Conservation (phyloP, 2,797 vertebrate species). For the Serranus cabrilla region DNA sequence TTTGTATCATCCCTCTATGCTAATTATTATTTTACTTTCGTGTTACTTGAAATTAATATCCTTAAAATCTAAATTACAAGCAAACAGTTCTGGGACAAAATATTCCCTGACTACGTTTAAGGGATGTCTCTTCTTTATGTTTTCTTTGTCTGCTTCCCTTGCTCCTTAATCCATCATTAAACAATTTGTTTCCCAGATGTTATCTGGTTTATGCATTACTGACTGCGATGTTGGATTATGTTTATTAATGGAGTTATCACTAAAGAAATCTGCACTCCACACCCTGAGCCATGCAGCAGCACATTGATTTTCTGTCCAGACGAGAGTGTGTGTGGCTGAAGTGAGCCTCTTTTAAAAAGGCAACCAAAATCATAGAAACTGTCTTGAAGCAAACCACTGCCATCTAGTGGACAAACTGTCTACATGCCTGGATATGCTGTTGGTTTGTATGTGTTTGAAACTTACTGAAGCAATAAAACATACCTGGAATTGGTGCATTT, state of each 20-base stretch:
- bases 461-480: neutral
- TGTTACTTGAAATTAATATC: slow-evolving; percentile 7
- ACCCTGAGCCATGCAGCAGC: slow-evolving; percentile 34
- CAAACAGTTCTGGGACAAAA: neutral
- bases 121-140: neutral
- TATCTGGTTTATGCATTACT: slow-evolving; percentile 48
- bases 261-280: slow-evolving; percentile 49
- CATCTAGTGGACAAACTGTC: slow-evolving; percentile 64
- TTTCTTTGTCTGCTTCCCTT: slow-evolving; percentile 11
- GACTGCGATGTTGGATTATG: slow-evolving; percentile 47
- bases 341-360: slow-evolving; percentile 1
- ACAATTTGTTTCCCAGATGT: slow-evolving; percentile 31
- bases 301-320: slow-evolving; percentile 56
- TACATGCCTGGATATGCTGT: neutral
- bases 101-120: slow-evolving; percentile 8
- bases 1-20: too few relatives aligned
- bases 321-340: slow-evolving; percentile 9
- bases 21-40: neutral
- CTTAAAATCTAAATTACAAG: slow-evolving; percentile 3
- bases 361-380: neutral
- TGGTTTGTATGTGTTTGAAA: neutral
- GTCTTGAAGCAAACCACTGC: slow-evolving; percentile 58
- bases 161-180: slow-evolving; percentile 44
- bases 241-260: slow-evolving; percentile 65
- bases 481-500: too few relatives aligned